Percentiles rank a stretch among this genome's conserved stretches.
Evolutionary conservation across 1,140 invertebrate species (phyloP).

Genomic region (Pogonognathellus flavescens): DNA sequence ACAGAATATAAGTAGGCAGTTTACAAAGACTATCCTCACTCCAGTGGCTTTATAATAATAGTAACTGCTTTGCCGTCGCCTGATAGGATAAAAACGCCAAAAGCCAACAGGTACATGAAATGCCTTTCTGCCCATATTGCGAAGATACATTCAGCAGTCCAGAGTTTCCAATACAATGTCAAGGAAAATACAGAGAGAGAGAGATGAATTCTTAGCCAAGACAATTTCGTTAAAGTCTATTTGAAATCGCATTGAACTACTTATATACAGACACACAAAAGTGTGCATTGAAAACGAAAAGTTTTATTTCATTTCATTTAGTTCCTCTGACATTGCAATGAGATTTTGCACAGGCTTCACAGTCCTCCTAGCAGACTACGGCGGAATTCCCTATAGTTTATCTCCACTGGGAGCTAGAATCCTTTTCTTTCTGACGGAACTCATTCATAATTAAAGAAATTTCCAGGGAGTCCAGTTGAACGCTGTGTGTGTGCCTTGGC

Average conservation of each 20-base stretch:
- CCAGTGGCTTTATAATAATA: too few relatives aligned
- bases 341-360: neutral
- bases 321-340: slow-evolving; percentile 6
- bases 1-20: too few relatives aligned
- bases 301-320: neutral
- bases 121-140: too few relatives aligned
- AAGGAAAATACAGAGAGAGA: neutral
- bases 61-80: too few relatives aligned
- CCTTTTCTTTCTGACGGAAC: slow-evolving; percentile 12
- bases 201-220: neutral
- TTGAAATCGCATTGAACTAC: neutral
- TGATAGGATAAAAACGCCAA: too few relatives aligned
- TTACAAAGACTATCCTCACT: too few relatives aligned
- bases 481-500: slow-evolving; percentile 15
- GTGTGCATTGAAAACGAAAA: slow-evolving; percentile 7
- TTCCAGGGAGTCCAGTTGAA: slow-evolving; percentile 6
- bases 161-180: too few relatives aligned
- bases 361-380: neutral
- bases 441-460: slow-evolving; percentile 51
- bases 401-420: slow-evolving; percentile 4
- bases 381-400: slow-evolving; percentile 16
- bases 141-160: too few relatives aligned
- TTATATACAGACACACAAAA: neutral
- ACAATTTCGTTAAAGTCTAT: too few relatives aligned
- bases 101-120: too few relatives aligned